Evolutionary conservation across 2,797 vertebrate species (phyloP).

Genomic region (Xiphophorus birchmanni): DNA sequence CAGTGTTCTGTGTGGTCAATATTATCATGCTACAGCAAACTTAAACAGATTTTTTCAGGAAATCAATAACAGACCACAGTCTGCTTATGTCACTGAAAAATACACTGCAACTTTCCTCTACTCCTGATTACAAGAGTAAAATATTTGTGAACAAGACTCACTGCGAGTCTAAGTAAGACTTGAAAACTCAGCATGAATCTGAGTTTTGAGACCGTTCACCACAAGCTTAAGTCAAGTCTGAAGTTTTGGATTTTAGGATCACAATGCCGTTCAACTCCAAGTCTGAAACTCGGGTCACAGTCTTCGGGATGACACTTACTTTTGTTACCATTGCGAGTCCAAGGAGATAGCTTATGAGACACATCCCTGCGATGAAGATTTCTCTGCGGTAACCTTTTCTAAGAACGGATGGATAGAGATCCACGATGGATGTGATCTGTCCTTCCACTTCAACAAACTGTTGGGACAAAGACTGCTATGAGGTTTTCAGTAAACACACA

Average conservation of each 20-base stretch:
- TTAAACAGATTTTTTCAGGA: background rate
- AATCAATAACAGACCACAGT: background rate
- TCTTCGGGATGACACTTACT: conserved; percentile 80
- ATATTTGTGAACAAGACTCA: too few relatives aligned
- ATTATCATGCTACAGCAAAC: background rate
- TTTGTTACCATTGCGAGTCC: conserved; percentile 98
- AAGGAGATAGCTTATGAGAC: conserved; percentile 96
- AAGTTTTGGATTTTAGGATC: background rate
- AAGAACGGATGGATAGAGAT: conserved; percentile 97
- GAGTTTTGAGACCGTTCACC: background rate
- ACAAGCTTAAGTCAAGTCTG: background rate
- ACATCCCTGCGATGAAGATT: conserved; percentile 97
- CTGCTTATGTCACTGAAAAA: background rate
- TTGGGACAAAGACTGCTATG: conserved; percentile 54
- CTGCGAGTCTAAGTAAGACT: background rate
- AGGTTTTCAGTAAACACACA: conserved; percentile 47
- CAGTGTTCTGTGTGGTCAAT: background rate
- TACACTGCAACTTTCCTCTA: background rate
- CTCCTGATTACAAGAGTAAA: background rate
- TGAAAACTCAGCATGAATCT: background rate
- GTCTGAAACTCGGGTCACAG: background rate
- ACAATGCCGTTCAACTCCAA: background rate
- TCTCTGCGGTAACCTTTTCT: conserved; percentile 98
- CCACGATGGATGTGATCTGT: conserved; percentile 99
- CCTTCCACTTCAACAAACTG: conserved; percentile 99